A percentile compares a stretch with the other conserved stretches of the same genome.
These are phyloP conservation scores for Papilio polyxenes DNA, from an alignment of 1,140 invertebrate genomes.

Conservation along the genomic window DNA sequence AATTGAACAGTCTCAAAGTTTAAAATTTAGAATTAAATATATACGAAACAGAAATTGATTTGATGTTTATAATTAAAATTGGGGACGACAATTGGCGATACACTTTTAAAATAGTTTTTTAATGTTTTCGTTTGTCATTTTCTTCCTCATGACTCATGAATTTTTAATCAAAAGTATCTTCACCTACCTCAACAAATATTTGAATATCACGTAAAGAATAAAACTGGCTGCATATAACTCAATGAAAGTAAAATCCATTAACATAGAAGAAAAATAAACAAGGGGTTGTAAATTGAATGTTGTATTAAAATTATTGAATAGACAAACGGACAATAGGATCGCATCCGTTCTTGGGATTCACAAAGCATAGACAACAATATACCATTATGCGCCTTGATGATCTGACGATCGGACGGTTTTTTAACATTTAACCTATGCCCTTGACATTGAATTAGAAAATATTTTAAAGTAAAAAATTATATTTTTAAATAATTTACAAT, in stretches of 20 bases:
- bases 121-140: not conserved
- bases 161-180: not conserved
- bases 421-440: slow-evolving; percentile 45
- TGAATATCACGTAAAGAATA: not conserved
- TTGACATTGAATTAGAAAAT: slow-evolving; percentile 8
- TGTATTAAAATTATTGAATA: slow-evolving; percentile 63
- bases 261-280: slow-evolving; percentile 60
- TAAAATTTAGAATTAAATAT: no score
- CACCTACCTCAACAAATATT: not conserved
- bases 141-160: not conserved
- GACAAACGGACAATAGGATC: slow-evolving; percentile 60
- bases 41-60: no score
- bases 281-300: slow-evolving; percentile 56
- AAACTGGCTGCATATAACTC: not conserved
- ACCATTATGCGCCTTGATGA: slow-evolving; percentile 49
- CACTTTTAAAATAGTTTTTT: no score
- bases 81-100: no score
- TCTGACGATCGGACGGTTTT: slow-evolving; percentile 43
- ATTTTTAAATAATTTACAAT: no score
- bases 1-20: no score
- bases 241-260: slow-evolving; percentile 35
- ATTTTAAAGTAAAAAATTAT: slow-evolving; percentile 8
- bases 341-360: slow-evolving; percentile 49
- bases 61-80: no score
- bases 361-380: slow-evolving; percentile 59